Evolutionary conservation across 2,113 vertebrate species (phyloP).

Genomic region (Gymnarchus niloticus): DNA sequence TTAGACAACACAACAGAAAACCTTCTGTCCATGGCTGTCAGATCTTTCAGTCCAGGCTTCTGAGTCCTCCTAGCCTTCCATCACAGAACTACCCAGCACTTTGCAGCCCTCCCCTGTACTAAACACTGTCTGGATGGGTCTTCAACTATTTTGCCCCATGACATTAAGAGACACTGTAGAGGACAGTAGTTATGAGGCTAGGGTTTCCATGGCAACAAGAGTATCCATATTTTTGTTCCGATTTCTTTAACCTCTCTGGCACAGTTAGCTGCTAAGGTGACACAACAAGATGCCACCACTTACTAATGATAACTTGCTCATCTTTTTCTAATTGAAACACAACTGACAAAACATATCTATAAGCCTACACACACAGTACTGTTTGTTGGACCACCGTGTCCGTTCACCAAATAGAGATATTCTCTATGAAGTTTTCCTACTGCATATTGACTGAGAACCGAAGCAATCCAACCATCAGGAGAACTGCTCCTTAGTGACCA

Average conservation of each 20-base stretch:
- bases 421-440: neutral
- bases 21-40: too few relatives aligned
- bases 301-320: neutral
- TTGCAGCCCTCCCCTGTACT: neutral
- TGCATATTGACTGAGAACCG: neutral
- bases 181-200: constrained; percentile 2
- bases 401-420: neutral
- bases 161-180: neutral
- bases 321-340: neutral
- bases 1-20: too few relatives aligned
- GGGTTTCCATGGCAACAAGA: neutral
- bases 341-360: neutral
- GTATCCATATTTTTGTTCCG: neutral
- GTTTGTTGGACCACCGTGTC: too few relatives aligned
- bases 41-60: too few relatives aligned
- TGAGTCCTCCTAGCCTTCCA: too few relatives aligned
- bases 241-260: neutral
- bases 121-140: neutral
- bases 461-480: neutral
- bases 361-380: neutral
- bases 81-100: too few relatives aligned
- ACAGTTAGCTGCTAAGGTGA: neutral
- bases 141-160: neutral
- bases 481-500: neutral
- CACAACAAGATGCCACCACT: neutral